Evolutionary conservation across 2,888 invertebrate species (phyloP).

Genomic region (Siphonodentalium dalli): DNA sequence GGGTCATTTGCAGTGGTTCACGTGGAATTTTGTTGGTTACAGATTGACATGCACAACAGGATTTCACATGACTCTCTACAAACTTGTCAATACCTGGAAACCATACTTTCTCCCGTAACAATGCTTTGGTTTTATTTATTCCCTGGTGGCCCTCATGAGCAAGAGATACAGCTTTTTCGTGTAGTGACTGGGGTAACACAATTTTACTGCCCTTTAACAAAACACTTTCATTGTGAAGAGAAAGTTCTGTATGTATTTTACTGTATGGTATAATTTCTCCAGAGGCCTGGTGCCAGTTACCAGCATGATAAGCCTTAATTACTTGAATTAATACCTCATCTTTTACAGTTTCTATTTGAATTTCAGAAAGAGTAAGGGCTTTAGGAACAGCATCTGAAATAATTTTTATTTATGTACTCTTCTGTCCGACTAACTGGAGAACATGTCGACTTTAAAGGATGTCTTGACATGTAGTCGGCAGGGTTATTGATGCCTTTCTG

Average conservation of each 20-base stretch:
- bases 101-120: slow-evolving; percentile 32
- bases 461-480: slow-evolving; percentile 25
- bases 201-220: no score
- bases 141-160: no score
- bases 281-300: not conserved
- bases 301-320: no score
- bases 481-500: slow-evolving; percentile 18
- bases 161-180: slow-evolving; percentile 18
- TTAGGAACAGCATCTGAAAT: slow-evolving; percentile 9
- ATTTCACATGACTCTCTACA: no score
- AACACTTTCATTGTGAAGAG: no score
- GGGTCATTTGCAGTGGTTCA: no score
- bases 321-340: slow-evolving; percentile 1
- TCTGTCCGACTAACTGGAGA: slow-evolving; percentile 2
- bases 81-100: slow-evolving; percentile 27
- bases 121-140: no score
- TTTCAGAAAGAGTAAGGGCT: slow-evolving; percentile 16
- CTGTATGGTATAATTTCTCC: not conserved
- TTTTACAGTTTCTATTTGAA: slow-evolving; percentile 1
- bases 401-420: slow-evolving; percentile 13
- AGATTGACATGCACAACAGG: no score
- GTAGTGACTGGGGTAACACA: slow-evolving; percentile 24
- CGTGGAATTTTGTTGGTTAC: no score
- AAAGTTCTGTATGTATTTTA: slow-evolving; percentile 7
- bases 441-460: slow-evolving; percentile 22